Base-by-base conservation (phyloP, 2,113 vertebrate genomes). In the Dasypus novemcinctus region DNA sequence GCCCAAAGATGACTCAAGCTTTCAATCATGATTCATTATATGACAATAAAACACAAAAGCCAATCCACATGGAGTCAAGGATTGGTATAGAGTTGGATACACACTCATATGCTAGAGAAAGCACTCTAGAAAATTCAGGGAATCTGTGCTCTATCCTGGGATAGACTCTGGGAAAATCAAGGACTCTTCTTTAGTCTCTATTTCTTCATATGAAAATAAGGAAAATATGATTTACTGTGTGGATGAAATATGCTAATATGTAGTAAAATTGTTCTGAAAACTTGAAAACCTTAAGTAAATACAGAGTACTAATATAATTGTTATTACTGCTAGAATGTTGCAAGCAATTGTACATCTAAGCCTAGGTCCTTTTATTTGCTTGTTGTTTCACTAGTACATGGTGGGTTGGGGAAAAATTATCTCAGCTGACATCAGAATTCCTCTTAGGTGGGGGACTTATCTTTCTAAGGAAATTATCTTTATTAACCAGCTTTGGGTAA, bases 201-300 rank as follows among this genome's bases (percentile, higher is more conserved):
- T 68, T 79, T 92, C 71, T 54, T 89, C 72, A 91, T 38, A 27
- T 78, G 57, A n/a, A 93, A 91, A 38, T 7, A 25, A 29, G 21
- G n/a, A 85, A 54, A 29, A 52, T 2, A 61, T 36, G 72, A 87
- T 80, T 92, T 38, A 49, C 17, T 57, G 1, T 61, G 49, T 31
- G 5, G 57, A 57, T 74, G 57, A 86, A 87, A 80, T 38, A 68
- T 3, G 1, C 14, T 49, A 18, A 78, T 20, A 14, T 8, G 57
- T 3, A 85, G 23, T 69, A 25, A 49, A 91, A 81, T 7, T 2
- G 31, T 54, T 41, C 33, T 69, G 36, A 88, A 85, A 41, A 84
- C 49, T n/a, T 57, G 33, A 49, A 80, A 80, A 71, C n/a, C 76
- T 79, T 52, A 43, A 52, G 6, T 61, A 81, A 87, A 11, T 57